Evolutionary conservation across 2,113 vertebrate species (phyloP), one percentile per base, ranked within the genome.

Genomic region (Numenius arquata): DNA sequence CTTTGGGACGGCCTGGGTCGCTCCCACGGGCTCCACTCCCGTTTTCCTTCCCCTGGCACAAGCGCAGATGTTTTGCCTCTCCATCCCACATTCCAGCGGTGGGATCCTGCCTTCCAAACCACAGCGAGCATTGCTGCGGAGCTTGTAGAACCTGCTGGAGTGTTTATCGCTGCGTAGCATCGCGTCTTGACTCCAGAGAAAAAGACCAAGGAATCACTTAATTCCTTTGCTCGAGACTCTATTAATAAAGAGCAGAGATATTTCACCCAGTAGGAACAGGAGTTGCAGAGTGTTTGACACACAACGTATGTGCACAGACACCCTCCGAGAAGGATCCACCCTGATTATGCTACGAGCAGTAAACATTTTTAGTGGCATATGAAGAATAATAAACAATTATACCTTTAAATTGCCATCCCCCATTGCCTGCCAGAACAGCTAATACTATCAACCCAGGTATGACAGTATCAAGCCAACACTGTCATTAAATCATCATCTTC

Each of bases 81-180:
- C 91, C 20, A 15, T 50, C 56, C 67, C 85, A 80, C 85, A 80
- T 91, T 58, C 77, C 89, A 34, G 91, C 0, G 8, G 86, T 15
- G 53, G 38, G 40, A 13, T 70, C 38, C 81, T 41, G 52, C 29
- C 61, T 83, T 71, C 63, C 75, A 56, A 89, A 48, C 73, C 45
- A 63, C 67, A 16, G 15, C 0, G 0, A 85, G 68, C 5, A 1
- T 5, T 56, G 62, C 95, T 75, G 83, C 56, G 36, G 93, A 85
- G 74, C 94, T 62, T 29, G 88, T 66, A 58, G 90, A 93, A 91
- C 94, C 94, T 91, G 91, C 85, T n/a, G 19, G 43, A 6, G 88
- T 2, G 30, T 72, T 78, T 34, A 7, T 10, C 5, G 3, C 91
- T 36, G 71, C 67, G 9, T 8, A 90, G 71, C 91, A 76, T 20